phyloP scores from a whole-genome alignment of 2,888 invertebrate species.

The Margaritifera margaritifera region DNA sequence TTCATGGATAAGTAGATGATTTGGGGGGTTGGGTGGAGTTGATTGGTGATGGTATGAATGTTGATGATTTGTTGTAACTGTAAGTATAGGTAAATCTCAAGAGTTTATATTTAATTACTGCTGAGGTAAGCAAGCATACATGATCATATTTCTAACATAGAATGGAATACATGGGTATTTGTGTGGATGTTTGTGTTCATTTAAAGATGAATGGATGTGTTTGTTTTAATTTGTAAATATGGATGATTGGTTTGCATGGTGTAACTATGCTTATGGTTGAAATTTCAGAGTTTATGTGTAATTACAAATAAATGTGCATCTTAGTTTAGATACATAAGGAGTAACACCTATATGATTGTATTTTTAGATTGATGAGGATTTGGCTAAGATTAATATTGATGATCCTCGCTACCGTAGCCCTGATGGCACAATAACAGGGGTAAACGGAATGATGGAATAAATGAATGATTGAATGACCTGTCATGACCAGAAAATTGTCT shows the following conservation, averaged over 20 bases:
- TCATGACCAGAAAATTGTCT: too few species aligned
- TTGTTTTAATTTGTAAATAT: too few species aligned
- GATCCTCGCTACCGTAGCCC: slow-evolving; percentile 68
- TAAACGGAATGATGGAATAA: slow-evolving; percentile 16
- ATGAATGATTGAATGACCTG: too few species aligned
- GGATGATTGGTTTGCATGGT: too few species aligned
- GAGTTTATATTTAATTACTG: slow-evolving; percentile 1
- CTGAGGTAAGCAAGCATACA: not conserved
- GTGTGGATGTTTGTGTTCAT: not conserved
- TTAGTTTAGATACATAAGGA: not conserved
- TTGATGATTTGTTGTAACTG: too few species aligned
- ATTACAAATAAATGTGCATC: not conserved
- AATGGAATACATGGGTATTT: too few species aligned
- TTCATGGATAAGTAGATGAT: too few species aligned
- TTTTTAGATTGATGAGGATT: slow-evolving; percentile 72
- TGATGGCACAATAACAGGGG: slow-evolving; percentile 62
- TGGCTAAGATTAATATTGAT: slow-evolving; percentile 72
- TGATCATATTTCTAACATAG: too few species aligned
- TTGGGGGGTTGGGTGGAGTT: too few species aligned
- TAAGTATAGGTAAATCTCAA: slow-evolving; percentile 1
- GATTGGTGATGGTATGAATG: too few species aligned
- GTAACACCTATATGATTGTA: slow-evolving; percentile 10
- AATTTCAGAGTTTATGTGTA: too few species aligned
- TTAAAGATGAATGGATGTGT: not conserved
- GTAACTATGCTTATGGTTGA: too few species aligned